Base-by-base conservation (phyloP, 1,140 invertebrate species). In the Drosophila pectinifera region DNA sequence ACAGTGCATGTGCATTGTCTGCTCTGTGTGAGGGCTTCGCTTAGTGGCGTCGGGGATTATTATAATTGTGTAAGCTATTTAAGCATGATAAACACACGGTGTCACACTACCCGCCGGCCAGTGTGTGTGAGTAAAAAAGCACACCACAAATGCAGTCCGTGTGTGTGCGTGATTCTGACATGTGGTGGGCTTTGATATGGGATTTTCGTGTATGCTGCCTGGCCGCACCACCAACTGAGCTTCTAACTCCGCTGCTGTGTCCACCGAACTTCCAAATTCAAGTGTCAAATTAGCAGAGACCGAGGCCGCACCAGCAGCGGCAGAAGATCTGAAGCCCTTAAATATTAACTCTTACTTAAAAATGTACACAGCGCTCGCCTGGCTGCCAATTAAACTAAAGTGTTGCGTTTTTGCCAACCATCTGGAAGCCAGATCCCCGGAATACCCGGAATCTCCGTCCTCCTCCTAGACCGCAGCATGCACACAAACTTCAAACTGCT, bases 311-410 rank as follows among this genome's bases (percentile, higher is more conserved):
- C 28, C 22, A 26, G 11, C 28, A 11, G 8, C 28, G 28, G 26
- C 49, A 22, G 38, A 51, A 53, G 46, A 63, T 31, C 54, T 69
- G 34, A 64, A 57, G 36, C 73, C 57, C 68, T 78, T 86, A 72
- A 85, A 85, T 85, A 72, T 85, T 86, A 86, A 85, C 82, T 86
- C 78, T 85, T 85, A 86, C 82, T 85, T 86, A 86, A 85, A 85
- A 85, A 78, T 85, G 82, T 78, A 86, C 82, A 85, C 82, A 86
- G 65, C 45, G 55, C 70, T 41, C 56, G 81, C 63, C 77, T 61
- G 82, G 82, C 67, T 86, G 75, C 78, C 82, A 85, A 85, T 85
- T 85, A 85, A 85, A 68, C 78, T 78, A 78, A 81, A 85, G 78
- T 82, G 82, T 85, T 77, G 77, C 83, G 77, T 74, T 85, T 80